phyloP scores from a whole-genome alignment of 2,888 invertebrate species.

The Heteromurus nitidus region DNA sequence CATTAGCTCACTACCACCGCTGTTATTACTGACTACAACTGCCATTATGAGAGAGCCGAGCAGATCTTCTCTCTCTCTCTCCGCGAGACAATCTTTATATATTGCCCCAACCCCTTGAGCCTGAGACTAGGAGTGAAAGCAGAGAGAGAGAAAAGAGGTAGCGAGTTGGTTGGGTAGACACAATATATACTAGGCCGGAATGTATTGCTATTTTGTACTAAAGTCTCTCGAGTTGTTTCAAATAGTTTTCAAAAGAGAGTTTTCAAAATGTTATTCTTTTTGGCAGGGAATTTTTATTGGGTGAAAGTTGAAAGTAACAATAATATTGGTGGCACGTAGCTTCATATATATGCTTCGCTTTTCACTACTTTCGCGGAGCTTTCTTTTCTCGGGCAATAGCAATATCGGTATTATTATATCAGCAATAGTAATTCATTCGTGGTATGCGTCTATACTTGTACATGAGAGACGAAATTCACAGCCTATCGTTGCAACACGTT shows the following conservation, averaged over 20 bases:
- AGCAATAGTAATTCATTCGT: no score
- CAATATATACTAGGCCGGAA: constrained; percentile 2
- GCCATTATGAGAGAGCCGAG: constrained; percentile 3
- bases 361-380: no score
- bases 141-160: no score
- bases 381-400: no score
- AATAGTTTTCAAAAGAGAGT: constrained; percentile 40
- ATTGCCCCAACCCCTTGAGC: background rate
- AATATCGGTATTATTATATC: no score
- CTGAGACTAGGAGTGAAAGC: no score
- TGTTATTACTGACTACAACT: background rate
- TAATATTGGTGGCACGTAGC: constrained; percentile 24
- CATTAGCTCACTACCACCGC: constrained; percentile 17
- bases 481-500: background rate
- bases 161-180: no score
- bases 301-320: constrained; percentile 59
- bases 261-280: constrained; percentile 53
- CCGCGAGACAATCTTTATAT: constrained; percentile 5
- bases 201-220: background rate
- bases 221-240: constrained; percentile 1
- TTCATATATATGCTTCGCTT: no score
- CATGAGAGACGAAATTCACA: constrained; percentile 2
- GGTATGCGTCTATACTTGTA: no score
- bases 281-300: constrained; percentile 60
- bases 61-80: constrained; percentile 1